Evolutionary conservation across 2,113 vertebrate species (phyloP).

Genomic region (Dipodomys spectabilis): DNA sequence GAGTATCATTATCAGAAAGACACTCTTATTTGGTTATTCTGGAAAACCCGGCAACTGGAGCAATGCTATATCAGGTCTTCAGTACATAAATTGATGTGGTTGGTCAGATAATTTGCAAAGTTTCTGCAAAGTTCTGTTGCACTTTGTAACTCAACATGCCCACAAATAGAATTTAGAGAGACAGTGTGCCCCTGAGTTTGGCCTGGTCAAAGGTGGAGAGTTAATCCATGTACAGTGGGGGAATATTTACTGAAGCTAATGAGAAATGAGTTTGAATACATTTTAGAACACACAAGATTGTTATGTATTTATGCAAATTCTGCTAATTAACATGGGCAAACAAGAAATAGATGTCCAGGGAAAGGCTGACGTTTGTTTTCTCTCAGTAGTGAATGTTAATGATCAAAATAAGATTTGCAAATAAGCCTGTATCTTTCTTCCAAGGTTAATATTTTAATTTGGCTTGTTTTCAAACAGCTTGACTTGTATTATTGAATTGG

Average conservation of each 20-base stretch:
- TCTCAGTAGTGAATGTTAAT: constrained; percentile 73
- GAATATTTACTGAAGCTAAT: constrained; percentile 83
- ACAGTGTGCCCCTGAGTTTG: not conserved
- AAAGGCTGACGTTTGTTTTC: constrained; percentile 82
- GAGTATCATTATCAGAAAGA: not conserved
- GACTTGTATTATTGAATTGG: constrained; percentile 61
- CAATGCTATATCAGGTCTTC: not conserved
- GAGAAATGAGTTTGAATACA: constrained; percentile 78
- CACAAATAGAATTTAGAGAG: constrained; percentile 21
- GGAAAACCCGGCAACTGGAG: not conserved
- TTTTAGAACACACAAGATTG: constrained; percentile 60
- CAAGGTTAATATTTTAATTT: constrained; percentile 81
- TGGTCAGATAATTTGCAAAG: not conserved
- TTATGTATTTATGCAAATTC: constrained; percentile 80
- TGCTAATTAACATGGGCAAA: constrained; percentile 82
- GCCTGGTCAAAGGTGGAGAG: constrained; percentile 22
- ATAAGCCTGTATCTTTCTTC: constrained; percentile 56
- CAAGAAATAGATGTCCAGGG: constrained; percentile 81
- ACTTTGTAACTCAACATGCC: not conserved
- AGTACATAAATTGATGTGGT: not conserved
- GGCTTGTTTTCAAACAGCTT: constrained; percentile 65
- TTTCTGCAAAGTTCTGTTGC: not conserved
- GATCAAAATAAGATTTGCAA: constrained; percentile 80
- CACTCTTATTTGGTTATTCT: not conserved
- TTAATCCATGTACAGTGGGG: constrained; percentile 56